These are phyloP conservation scores for Ommatoiulus sabulosus DNA, from an alignment of 2,888 invertebrate species.

Conservation along the genomic window DNA sequence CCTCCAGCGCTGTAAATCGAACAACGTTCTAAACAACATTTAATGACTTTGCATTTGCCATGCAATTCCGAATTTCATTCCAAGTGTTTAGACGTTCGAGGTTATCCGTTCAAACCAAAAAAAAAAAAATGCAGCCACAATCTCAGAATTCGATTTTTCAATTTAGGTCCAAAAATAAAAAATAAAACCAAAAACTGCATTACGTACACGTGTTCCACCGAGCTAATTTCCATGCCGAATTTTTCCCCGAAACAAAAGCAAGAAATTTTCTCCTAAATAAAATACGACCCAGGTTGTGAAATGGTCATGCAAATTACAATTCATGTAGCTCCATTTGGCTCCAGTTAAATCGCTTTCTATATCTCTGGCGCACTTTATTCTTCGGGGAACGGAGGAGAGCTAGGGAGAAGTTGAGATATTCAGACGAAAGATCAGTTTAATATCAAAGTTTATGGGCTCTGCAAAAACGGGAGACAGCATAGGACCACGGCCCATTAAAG, in stretches of 20 bases:
- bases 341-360: constrained; percentile 28
- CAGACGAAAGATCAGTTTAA: constrained; percentile 51
- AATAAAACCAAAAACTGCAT: constrained; percentile 4
- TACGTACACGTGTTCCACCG: background rate
- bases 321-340: constrained; percentile 34
- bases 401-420: constrained; percentile 27
- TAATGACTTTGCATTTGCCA: background rate
- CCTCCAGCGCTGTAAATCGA: no score
- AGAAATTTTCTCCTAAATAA: background rate
- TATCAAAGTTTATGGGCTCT: constrained; percentile 21
- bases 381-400: background rate
- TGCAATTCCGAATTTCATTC: no score
- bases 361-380: constrained; percentile 27
- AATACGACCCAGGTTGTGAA: background rate
- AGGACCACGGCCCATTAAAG: constrained; percentile 54
- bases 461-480: constrained; percentile 27
- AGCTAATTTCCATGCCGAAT: background rate
- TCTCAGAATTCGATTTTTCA: constrained; percentile 4
- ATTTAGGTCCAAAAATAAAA: background rate
- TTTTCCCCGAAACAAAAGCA: background rate
- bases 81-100: background rate
- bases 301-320: constrained; percentile 28
- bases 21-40: background rate
- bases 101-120: background rate
- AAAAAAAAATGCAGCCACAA: background rate